phyloP scores from a whole-genome alignment of 2,113 vertebrate genomes.

The Cololabis saira region DNA sequence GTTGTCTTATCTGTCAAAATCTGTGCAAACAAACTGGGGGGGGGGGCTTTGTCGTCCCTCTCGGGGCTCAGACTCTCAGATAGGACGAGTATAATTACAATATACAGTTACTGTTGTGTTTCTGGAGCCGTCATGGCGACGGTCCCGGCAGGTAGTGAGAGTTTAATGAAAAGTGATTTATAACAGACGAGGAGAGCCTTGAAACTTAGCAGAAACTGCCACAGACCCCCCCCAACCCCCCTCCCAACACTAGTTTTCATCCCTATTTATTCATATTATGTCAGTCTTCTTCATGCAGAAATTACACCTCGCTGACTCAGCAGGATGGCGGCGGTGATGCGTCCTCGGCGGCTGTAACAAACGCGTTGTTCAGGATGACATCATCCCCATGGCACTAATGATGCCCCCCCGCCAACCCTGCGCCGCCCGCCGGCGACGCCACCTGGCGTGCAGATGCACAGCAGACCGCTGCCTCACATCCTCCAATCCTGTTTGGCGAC shows the following conservation, averaged over 20 bases:
- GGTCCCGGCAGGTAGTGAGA: conserved; percentile 10
- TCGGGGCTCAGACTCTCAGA: not conserved
- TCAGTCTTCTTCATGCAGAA: not conserved
- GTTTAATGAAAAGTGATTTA: conserved; percentile 13
- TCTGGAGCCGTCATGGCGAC: not conserved
- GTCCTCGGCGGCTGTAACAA: conserved; percentile 26
- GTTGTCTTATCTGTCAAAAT: conserved; percentile 35
- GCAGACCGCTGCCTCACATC: conserved; percentile 38
- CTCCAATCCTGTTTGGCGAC: conserved; percentile 43
- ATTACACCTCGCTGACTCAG: conserved; percentile 65
- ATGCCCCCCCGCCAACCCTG: conserved; percentile 44
- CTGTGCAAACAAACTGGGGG: conserved; percentile 47
- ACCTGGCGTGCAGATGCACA: conserved; percentile 52
- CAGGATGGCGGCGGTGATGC: conserved; percentile 34
- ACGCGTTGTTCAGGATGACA: conserved; percentile 64
- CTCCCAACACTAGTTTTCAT: not conserved
- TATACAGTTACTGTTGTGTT: conserved; percentile 12
- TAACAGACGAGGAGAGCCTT: conserved; percentile 4
- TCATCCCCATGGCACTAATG: conserved; percentile 63
- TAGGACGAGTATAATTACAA: conserved; percentile 11
- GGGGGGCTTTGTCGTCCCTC: conserved; percentile 21
- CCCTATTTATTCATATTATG: conserved; percentile 9
- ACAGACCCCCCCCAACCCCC: conserved; percentile 14
- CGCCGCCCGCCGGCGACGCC: conserved; percentile 14
- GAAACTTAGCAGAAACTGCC: conserved; percentile 1